Base-by-base conservation (phyloP, 2,797 vertebrate species). In the Amphiprion clarkii region DNA sequence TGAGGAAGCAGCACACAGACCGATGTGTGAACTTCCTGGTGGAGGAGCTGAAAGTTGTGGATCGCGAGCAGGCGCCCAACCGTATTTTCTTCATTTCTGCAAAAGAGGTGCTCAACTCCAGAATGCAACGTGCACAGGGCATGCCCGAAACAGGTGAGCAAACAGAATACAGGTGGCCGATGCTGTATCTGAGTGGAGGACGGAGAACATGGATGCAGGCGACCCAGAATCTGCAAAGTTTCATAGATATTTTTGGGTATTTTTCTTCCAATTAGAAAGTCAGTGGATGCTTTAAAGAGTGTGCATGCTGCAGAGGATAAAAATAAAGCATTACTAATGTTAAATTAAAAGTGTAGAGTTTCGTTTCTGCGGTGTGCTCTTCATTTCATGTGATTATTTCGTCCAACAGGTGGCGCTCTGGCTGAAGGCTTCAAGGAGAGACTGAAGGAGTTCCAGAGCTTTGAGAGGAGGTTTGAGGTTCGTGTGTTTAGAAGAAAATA, bases 51-150 rank as follows among this genome's bases (percentile, higher is more conserved):
- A 98, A 96, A 89, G 98, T 99, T 14, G 95, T 99, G 67, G 96
- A 97, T 79, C 93, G 87, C 0, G 89, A 94, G 5, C 96, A 98
- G 92, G 98, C 98, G 0, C 96, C 93, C 65, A 96, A 97, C 71
- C 97, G 91, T 66, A 99, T 99, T 84, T 99, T 99, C 91, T 99
- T 99, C 62, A 95, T 99, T 69, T 99, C 98, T 2, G 98, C 98
- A 57, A 99, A 99, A 84, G 98, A 99, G 89, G 98, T 99, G 86
- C 95, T 99, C 44, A 98, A 95, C 88, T 98, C 98, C 33, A 96
- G 98, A 67, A 99, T 96, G 94, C 97, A 99, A 53, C 96, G 96
- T 59, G 97, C 96, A 3, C 98, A 99, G 91, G 98, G 98, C 65
- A 98, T 99, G 98, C 98, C 98, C 7, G 98, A 99, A 92, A 87